Conservation (phyloP, 2,888 invertebrate species). For the Andrena minutula region DNA sequence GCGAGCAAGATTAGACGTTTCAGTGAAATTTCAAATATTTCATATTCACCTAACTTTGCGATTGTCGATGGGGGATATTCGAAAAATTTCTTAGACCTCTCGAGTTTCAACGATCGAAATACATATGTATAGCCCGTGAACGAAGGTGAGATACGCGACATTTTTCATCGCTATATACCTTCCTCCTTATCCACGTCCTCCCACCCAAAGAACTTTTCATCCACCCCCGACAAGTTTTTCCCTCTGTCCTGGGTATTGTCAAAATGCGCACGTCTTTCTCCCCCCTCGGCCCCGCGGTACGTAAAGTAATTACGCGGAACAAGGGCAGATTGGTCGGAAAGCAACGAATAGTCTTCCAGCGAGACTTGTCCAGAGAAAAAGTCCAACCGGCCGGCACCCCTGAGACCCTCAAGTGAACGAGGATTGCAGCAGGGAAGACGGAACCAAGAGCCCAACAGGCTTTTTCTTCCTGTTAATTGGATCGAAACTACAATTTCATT, state of each 20-base stretch:
- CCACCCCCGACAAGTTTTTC: background rate
- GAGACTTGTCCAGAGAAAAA: background rate
- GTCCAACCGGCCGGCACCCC: background rate
- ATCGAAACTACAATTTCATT: conserved; percentile 25
- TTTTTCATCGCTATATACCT: background rate
- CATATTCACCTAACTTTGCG: background rate
- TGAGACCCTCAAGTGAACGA: background rate
- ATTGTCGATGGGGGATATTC: background rate
- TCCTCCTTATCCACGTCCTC: background rate
- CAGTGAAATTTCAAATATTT: conserved; percentile 13
- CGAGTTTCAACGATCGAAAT: background rate
- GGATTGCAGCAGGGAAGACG: background rate
- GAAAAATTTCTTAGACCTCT: background rate
- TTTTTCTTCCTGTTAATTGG: background rate
- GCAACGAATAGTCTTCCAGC: background rate
- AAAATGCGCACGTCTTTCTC: background rate
- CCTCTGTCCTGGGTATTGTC: background rate
- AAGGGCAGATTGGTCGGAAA: background rate
- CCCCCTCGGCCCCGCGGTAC: background rate
- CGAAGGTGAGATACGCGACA: background rate
- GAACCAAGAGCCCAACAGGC: background rate
- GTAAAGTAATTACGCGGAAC: conserved; percentile 28
- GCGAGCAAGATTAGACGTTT: background rate
- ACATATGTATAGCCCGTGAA: too few relatives aligned
- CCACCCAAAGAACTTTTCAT: conserved; percentile 2